Evolutionary conservation across 2,797 vertebrate genomes (phyloP), one percentile per base, ranked within the genome.

Genomic region (Garrulus glandarius): DNA sequence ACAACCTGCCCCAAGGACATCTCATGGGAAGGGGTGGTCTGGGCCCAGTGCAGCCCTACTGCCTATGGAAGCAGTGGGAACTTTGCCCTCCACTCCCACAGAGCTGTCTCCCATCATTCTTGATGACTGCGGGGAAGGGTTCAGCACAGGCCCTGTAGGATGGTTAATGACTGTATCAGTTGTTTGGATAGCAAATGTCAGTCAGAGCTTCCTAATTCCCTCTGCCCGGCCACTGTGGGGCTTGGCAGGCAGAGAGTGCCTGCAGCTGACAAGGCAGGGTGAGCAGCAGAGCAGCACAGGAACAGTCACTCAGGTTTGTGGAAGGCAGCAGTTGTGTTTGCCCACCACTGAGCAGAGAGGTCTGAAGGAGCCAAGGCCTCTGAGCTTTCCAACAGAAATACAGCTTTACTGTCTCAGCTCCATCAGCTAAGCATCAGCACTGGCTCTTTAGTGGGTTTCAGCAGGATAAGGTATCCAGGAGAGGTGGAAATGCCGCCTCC

Each of bases 191-290:
- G 50, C 50, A 68, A 41, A 39, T 15, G 20, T 64, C 89, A 80
- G 36, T 49, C 83, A 71, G 46, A 64, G 43, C n/a, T 89, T 71
- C 63, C 34, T 15, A n/a, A 36, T 43, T 74, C 69, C 57, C 30
- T 53, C 30, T 87, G 29, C 34, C 16, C 2, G 0, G 2, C 24
- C 2, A 3, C 64, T 27, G 1, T 24, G 39, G 34, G 70, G 59
- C 11, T 4, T 0, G 0, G 79, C 68, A 36, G 83, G 36, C 30
- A 24, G 20, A 20, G 53, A 26, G 41, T 49, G 26, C 30, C 36
- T 29, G 75, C 22, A 27, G 53, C 37, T 56, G 59, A 15, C 20
- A 29, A 5, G 3, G 3, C 1, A 8, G 36, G 56, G 11, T 14
- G 71, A 14, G 63, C 61, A 49, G 43, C 53, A 59, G 24, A 29